Evolutionary conservation across 2,888 invertebrate species (phyloP).

Genomic region (Cryptus armator): DNA sequence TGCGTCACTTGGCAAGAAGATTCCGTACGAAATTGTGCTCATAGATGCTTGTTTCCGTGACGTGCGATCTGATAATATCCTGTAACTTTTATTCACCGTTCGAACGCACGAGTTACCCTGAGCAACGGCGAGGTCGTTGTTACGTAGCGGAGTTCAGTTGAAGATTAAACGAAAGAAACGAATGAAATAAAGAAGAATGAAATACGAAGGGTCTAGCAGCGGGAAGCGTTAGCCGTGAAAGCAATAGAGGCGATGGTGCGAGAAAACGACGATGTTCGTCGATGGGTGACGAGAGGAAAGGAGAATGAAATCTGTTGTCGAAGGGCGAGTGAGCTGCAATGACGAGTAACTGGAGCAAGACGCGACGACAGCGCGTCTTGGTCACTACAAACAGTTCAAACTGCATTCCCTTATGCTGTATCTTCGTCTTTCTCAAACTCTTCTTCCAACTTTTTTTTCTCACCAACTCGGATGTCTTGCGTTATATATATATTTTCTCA

Average conservation of each 20-base stretch:
- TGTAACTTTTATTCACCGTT: conserved; percentile 7
- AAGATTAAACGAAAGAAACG: conserved; percentile 1
- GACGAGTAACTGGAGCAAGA: conserved; percentile 38
- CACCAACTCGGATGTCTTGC: background rate
- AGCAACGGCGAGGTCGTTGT: background rate
- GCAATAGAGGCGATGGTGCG: conserved; percentile 57
- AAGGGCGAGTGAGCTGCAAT: conserved; percentile 44
- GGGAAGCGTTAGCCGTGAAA: conserved; percentile 53
- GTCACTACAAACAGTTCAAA: background rate
- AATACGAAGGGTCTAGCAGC: conserved; percentile 32
- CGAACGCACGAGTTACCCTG: background rate
- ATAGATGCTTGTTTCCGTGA: background rate
- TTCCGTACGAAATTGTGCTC: background rate
- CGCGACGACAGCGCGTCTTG: conserved; percentile 10
- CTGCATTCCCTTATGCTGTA: conserved; percentile 12
- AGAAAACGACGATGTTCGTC: conserved; percentile 61
- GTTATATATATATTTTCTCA: background rate
- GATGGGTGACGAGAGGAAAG: conserved; percentile 60
- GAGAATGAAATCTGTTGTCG: conserved; percentile 62
- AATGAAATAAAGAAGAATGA: background rate
- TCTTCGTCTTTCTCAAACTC: background rate
- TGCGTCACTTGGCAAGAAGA: background rate
- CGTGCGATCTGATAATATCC: background rate
- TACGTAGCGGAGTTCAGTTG: conserved; percentile 2
- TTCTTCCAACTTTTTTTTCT: background rate